These are phyloP conservation scores for Pachyuromys duprasi DNA, from an alignment of 2,797 vertebrate genomes.

Conservation along the genomic window DNA sequence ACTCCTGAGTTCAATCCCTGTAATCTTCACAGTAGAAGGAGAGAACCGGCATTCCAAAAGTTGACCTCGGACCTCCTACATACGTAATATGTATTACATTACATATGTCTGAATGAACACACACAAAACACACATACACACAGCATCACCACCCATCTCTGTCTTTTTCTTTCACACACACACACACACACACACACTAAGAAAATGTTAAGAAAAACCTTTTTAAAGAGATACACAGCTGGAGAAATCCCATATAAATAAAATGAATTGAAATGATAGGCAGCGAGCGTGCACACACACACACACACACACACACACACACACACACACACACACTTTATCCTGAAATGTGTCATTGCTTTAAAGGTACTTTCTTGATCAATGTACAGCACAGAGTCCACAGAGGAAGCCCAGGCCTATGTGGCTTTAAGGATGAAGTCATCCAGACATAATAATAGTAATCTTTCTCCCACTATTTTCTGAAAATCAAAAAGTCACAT, in stretches of 20 bases:
- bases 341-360: background rate
- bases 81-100: background rate
- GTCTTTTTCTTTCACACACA: background rate
- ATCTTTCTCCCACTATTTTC: background rate
- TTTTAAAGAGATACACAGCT: background rate
- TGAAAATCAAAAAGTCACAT: background rate
- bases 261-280: background rate
- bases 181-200: background rate
- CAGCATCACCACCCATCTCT: background rate
- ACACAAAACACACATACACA: background rate
- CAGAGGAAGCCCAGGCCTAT: background rate
- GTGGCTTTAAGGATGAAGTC: background rate
- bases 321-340: background rate
- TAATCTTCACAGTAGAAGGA: background rate
- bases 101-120: background rate
- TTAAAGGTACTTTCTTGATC: background rate
- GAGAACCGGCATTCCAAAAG: background rate
- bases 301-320: background rate
- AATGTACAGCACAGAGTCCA: background rate
- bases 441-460: background rate
- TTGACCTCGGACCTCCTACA: background rate
- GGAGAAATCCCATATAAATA: background rate
- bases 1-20: background rate
- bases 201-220: background rate
- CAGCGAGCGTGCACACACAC: background rate